Conservation (phyloP, 2,797 vertebrate genomes). For the Myiotriccus ornatus region DNA sequence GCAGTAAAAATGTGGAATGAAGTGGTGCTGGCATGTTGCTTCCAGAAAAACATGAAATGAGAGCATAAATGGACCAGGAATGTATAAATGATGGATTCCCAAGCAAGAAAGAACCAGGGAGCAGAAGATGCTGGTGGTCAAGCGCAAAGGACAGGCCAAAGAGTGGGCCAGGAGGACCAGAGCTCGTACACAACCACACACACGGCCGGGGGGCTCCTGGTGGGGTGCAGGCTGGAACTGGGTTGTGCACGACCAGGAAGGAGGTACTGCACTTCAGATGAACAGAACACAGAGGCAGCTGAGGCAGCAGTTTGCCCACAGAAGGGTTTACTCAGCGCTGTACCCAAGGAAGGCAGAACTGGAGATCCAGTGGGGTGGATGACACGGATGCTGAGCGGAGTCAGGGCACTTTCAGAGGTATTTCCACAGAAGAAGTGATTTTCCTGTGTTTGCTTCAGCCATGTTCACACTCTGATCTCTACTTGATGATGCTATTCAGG, state of each 20-base stretch:
- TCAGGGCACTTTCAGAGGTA: not conserved
- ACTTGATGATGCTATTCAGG: not conserved
- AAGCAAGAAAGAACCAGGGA: not conserved
- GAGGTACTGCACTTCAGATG: not conserved
- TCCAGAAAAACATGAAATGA: not conserved
- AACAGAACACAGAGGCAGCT: not conserved
- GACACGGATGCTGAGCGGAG: not conserved
- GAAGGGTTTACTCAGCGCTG: not conserved
- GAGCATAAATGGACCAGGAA: not conserved
- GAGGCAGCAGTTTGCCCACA: not conserved
- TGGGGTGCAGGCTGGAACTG: not conserved
- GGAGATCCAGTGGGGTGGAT: not conserved
- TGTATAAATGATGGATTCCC: not conserved
- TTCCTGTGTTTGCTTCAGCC: not conserved
- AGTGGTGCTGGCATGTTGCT: not conserved
- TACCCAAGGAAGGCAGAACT: not conserved
- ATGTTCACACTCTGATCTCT: not conserved
- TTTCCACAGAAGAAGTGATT: not conserved
- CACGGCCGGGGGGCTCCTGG: not conserved
- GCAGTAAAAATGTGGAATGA: not conserved
- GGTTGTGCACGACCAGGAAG: not conserved
- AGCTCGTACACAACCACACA: accelerated
- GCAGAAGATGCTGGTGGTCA: not conserved
- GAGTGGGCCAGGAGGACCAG: not conserved
- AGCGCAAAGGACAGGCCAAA: not conserved